Evolutionary conservation across 2,113 vertebrate species (phyloP), one percentile per base, ranked within the genome.

Genomic region (Scortum barcoo): DNA sequence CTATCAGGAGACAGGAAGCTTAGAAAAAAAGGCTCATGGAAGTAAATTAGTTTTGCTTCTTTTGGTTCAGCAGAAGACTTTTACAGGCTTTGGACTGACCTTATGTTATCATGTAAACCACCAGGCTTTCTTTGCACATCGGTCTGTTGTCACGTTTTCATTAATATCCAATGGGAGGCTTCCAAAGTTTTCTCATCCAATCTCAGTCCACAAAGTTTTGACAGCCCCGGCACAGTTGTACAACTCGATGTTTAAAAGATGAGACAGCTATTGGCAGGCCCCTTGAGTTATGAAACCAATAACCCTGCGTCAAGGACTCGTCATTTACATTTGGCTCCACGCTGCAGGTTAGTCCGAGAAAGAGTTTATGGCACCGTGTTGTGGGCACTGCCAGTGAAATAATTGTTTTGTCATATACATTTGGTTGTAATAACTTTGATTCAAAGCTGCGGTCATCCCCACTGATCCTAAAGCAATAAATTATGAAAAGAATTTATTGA

Each of bases 231-330:
- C 63, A 73, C 85, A 84, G 73, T 76, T 76, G 75, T 76, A 74
- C 78, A 69, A 78, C 80, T 72, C 58, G 22, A 91, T 93, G 88
- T 94, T 91, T 93, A 90, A 93, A 94, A 94, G 81, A 93, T 93
- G 86, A 93, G 92, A 74, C 51, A 53, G 68, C 60, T 88, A 92
- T 93, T 91, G 91, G 88, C 93, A 91, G 81, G 73, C 66, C 61
- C 61, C 80, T 60, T 93, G 91, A 94, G 72, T 91, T 93, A 94
- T 93, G 85, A 92, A 90, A 85, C 86, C 85, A 89, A 90, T 88
- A 91, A 81, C 69, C 58, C 57, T 54, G 76, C 81, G 20, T 83
- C 75, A 89, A 91, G 86, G 88, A 84, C 75, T 83, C 57, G 61
- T 82, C 87, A 92, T 91, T 90, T 91, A 85, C 79, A 83, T 88